Conservation (phyloP, 2,113 vertebrate species). For the Sylvietta virens region DNA sequence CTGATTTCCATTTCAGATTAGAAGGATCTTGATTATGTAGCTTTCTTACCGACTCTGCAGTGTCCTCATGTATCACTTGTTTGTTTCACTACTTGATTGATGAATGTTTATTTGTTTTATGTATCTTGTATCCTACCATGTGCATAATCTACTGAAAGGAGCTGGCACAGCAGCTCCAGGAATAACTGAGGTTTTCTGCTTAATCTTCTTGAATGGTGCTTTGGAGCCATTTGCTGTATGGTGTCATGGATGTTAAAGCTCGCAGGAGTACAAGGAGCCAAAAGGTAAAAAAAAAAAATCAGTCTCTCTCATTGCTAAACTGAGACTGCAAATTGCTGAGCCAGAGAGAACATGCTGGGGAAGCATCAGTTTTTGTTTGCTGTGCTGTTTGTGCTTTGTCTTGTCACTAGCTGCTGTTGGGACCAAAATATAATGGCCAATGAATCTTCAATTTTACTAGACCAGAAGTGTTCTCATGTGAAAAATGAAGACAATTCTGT, state of each 20-base stretch:
- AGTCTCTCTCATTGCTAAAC: background rate
- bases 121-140: background rate
- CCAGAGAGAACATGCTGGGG: background rate
- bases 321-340: background rate
- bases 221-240: background rate
- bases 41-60: background rate
- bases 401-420: background rate
- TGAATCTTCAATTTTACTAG: background rate
- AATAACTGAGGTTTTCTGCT: background rate
- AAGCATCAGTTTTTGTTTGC: background rate
- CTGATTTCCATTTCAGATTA: background rate
- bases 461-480: background rate
- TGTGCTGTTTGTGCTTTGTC: background rate
- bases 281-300: background rate
- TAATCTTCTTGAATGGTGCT: background rate
- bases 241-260: background rate
- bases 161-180: background rate
- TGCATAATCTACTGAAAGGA: background rate
- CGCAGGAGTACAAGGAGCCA: background rate
- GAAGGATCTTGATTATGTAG: background rate
- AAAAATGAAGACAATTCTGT: background rate
- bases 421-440: background rate
- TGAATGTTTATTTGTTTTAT: background rate
- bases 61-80: background rate
- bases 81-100: background rate